Percentiles rank a stretch among this genome's conserved stretches.
phyloP scores from a whole-genome alignment of 2,888 invertebrate genomes.

The Caenorhabditis plicata region DNA sequence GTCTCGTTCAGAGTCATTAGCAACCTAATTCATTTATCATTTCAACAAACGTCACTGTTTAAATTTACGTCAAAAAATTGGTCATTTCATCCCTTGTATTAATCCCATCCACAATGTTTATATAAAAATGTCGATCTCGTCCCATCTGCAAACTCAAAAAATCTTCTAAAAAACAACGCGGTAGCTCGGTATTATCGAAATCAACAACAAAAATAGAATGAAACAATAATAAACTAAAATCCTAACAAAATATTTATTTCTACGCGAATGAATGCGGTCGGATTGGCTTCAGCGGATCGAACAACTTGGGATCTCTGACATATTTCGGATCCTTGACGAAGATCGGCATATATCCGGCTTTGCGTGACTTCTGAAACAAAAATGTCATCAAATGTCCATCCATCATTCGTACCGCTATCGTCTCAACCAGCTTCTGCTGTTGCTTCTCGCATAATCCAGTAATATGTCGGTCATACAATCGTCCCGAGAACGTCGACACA shows the following conservation, averaged over 20 bases:
- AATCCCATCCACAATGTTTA: no score
- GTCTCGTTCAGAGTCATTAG: no score
- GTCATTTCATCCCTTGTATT: no score
- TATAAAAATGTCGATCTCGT: no score
- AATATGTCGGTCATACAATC: conserved; percentile 86
- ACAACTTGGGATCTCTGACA: conserved; percentile 83
- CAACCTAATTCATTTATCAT: no score
- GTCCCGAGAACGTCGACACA: conserved; percentile 89
- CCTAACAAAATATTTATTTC: conserved; percentile 1
- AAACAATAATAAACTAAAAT: background rate
- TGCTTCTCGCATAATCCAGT: conserved; percentile 80
- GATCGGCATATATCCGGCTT: conserved; percentile 75
- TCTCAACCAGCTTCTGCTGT: conserved; percentile 44
- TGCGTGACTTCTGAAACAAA: conserved; percentile 45
- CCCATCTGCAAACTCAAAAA: no score
- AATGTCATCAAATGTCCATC: background rate
- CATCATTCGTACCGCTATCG: conserved; percentile 14
- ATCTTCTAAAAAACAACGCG: no score
- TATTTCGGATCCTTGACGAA: conserved; percentile 81
- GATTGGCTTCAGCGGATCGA: conserved; percentile 81
- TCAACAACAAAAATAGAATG: no score
- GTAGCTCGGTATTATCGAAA: no score
- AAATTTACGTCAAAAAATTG: no score
- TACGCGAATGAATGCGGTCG: conserved; percentile 62
- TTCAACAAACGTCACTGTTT: no score